These are phyloP conservation scores for Macaca nemestrina DNA, from an alignment of 2,113 vertebrate genomes.

Conservation along the genomic window DNA sequence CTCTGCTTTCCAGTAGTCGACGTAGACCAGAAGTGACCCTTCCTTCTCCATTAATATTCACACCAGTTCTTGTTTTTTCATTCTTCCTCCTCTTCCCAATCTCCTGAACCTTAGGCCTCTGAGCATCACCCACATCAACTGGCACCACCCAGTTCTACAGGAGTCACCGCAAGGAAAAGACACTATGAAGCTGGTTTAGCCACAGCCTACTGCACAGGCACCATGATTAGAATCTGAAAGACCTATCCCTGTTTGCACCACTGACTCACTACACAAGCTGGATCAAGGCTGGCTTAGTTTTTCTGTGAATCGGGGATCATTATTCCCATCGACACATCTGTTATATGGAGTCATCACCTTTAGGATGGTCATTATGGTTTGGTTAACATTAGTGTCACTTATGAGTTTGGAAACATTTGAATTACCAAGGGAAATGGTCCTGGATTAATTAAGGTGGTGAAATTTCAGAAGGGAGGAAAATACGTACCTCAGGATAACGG, in stretches of 20 bases:
- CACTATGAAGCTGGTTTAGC: background rate
- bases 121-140: background rate
- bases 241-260: background rate
- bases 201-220: background rate
- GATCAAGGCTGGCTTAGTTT: background rate
- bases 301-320: background rate
- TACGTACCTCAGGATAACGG: background rate
- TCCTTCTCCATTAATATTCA: background rate
- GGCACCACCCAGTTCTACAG: too few species aligned
- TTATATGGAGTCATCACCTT: background rate
- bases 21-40: background rate
- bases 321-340: background rate
- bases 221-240: background rate
- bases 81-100: background rate
- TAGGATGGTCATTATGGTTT: background rate
- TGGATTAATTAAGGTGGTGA: background rate
- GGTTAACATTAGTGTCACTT: background rate
- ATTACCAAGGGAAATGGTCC: background rate
- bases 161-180: background rate
- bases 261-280: background rate
- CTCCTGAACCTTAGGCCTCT: too few species aligned
- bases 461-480: background rate
- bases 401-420: background rate
- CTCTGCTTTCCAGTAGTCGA: background rate
- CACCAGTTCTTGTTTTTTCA: background rate